Conservation (phyloP, 1,140 invertebrate species). For the Drosophila guanche region DNA sequence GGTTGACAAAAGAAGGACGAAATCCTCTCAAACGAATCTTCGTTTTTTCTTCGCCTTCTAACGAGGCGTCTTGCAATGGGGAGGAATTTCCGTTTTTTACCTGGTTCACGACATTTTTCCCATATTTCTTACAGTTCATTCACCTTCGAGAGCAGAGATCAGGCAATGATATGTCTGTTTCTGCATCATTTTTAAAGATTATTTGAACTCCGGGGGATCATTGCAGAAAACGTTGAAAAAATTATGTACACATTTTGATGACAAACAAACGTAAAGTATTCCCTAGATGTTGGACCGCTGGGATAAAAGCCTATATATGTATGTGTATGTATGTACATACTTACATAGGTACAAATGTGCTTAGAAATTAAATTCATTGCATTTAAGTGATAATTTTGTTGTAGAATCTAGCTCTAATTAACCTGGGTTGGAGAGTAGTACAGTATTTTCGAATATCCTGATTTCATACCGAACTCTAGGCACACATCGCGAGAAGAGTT, state of each 20-base stretch:
- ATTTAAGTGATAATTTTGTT: too few relatives aligned
- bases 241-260: slow-evolving; percentile 13
- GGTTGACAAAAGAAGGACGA: slow-evolving; percentile 56
- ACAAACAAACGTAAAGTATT: too few relatives aligned
- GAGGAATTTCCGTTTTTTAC: slow-evolving; percentile 47
- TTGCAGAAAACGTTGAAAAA: neutral
- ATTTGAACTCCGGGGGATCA: slow-evolving; percentile 20
- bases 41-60: slow-evolving; percentile 28
- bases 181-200: slow-evolving; percentile 30
- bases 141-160: slow-evolving; percentile 38
- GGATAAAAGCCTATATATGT: too few relatives aligned
- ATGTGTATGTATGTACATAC: too few relatives aligned
- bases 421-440: too few relatives aligned
- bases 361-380: too few relatives aligned
- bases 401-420: too few relatives aligned
- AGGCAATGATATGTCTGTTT: slow-evolving; percentile 19
- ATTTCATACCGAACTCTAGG: too few relatives aligned
- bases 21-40: slow-evolving; percentile 37
- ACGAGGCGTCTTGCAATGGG: slow-evolving; percentile 14
- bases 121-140: slow-evolving; percentile 59
- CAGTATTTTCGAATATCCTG: too few relatives aligned
- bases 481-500: too few relatives aligned
- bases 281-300: too few relatives aligned
- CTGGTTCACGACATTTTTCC: slow-evolving; percentile 45
- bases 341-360: too few relatives aligned